Evolutionary conservation across 2,888 invertebrate genomes (phyloP), one percentile per base, ranked within the genome.

Genomic region (Caenorhabditis sp.): DNA sequence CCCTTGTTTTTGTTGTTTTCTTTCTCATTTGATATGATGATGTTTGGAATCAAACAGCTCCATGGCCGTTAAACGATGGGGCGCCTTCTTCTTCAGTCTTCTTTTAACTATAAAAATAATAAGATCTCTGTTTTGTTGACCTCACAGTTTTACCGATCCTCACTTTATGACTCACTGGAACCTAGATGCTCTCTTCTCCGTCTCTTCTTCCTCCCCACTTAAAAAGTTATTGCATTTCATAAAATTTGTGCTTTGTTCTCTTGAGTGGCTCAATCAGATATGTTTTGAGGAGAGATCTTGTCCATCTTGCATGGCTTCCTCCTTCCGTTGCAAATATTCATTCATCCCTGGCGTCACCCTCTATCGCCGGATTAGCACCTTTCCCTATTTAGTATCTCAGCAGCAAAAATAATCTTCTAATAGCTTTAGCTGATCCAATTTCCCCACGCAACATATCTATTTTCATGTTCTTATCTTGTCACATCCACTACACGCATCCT

Each of bases 261-360:
- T 10, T 35, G 47, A 66, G 63, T 64, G 64, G 35, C 51, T 63
- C 61, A 38, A 61, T 61, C 64, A 64, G 19, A 51, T 49, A 31
- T 63, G 41, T 63, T 54, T 51, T 41, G 22, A 51, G n/a, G n/a
- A n/a, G 6, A 12, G 19, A 44, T 16, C 24, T 26, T 22, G 16
- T 4, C n/a, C n/a, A n/a, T 12, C 22, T 75, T 66, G 75, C 75
- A 68, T 49, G 75, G 75, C 75, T 68, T 66, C 75, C 75, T 41
- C 59, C 56, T 44, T 59, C 44, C 61, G 47, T 31, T 75, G 66
- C 66, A 58, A 56, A 31, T 22, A 47, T 19, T 64, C 31, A 31
- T 41, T 54, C 41, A 38, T 22, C 35, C 38, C 47, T 59, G 24
- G 19, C 64, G 64, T 64, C 66, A 68, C 59, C 47, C 56, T 26